These are phyloP conservation scores for Gavia stellata DNA, from an alignment of 2,113 vertebrate species.

Conservation along the genomic window DNA sequence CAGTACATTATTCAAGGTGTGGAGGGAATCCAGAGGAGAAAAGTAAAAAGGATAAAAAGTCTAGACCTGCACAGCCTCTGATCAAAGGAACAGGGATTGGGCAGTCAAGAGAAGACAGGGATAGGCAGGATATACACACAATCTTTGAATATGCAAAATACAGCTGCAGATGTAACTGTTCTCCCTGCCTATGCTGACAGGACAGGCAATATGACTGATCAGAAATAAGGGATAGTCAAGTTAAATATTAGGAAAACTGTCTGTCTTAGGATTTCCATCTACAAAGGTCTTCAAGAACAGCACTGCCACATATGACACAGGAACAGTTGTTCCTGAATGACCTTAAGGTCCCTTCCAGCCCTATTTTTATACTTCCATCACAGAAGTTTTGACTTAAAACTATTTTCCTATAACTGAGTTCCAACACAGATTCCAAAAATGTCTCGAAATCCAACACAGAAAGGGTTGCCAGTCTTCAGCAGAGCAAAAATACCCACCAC, in stretches of 20 bases:
- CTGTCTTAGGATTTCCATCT: not conserved
- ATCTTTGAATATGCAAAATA: not conserved
- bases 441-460: not conserved
- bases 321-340: not conserved
- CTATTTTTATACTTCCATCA: conserved; percentile 29
- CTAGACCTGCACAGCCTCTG: not conserved
- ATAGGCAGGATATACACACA: not conserved
- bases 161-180: not conserved
- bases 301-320: not conserved
- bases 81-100: not conserved
- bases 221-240: not conserved
- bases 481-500: not conserved
- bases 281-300: not conserved
- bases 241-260: not conserved
- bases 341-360: not conserved
- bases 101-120: not conserved
- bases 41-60: not conserved
- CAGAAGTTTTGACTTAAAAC: not conserved
- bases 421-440: not conserved
- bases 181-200: not conserved
- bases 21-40: not conserved
- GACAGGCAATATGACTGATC: not conserved
- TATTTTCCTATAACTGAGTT: conserved; percentile 13
- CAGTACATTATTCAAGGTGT: not conserved
- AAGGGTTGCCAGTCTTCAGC: not conserved